Base-by-base conservation (phyloP, 2,113 vertebrate species). In the Mormyrus lacerda region DNA sequence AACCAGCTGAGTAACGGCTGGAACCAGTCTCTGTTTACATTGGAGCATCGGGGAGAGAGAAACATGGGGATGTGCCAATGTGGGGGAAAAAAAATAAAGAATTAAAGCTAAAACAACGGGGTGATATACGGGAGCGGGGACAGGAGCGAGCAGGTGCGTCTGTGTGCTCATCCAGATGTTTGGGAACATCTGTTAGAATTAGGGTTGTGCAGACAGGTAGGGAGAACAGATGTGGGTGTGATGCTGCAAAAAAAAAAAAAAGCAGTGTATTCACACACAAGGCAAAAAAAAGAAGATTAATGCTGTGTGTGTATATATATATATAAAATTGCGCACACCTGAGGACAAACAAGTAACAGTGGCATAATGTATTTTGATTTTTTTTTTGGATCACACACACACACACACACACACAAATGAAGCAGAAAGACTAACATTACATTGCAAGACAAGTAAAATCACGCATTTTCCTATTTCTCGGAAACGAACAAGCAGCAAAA, bases 11-110 rank as follows among this genome's bases (percentile, higher is more conserved):
- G 65, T 94, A 93, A 95, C 89, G 3, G 35, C 91, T 94, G 94
- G 93, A 92, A 73, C 90, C 5, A 4, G 19, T 76, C 45, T 45
- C 90, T 93, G 94, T 95, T 95, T 94, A 93, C 90, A 50, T 90
- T 89, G 87, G 93, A 91, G 91, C 88, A 42, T 42, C 35, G 31
- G 73, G 7, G 73, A 42, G 31, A 39, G 73, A 79, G 11, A 79
- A 17, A 42, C 13, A 2, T 3, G 35, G n/a, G n/a, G 0, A 39
- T 79, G 73, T 7, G 73, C 35, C 15, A 42, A 79, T 0, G n/a
- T 27, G 61, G 61, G 58, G 7, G n/a, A n/a, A 61, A 61, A n/a
- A 61, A 55, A 55, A 55, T 55, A 55, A 65, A 65, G 9, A 13
- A 27, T 4, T 4, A 13, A 31, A 31, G n/a, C 61, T 13, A 3